Evolutionary conservation across 2,797 vertebrate species (phyloP).

Genomic region (Phrynocephalus forsythii): DNA sequence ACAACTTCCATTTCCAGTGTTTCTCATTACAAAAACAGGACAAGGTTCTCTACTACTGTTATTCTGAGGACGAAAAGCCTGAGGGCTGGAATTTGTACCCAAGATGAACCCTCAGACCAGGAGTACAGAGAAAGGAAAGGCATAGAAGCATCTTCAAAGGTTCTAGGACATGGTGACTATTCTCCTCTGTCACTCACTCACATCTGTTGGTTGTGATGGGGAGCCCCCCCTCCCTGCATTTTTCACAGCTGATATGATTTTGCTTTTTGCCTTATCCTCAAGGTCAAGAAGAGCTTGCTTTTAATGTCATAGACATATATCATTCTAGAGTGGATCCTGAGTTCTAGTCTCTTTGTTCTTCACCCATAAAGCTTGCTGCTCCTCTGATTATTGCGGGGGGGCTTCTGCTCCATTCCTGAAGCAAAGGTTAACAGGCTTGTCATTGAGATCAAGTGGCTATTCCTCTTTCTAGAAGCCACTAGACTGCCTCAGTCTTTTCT

Average conservation of each 20-base stretch:
- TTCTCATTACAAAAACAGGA: too few species aligned
- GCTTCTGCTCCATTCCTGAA: slow-evolving; percentile 23
- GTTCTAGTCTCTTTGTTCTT: slow-evolving; percentile 22
- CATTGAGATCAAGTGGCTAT: slow-evolving; percentile 19
- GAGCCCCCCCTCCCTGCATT: not conserved
- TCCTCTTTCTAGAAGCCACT: slow-evolving; percentile 20
- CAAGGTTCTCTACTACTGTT: too few species aligned
- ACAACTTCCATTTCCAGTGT: too few species aligned
- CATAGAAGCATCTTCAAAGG: not conserved
- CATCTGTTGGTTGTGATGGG: not conserved
- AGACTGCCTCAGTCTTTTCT: slow-evolving; percentile 11
- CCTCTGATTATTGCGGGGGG: not conserved
- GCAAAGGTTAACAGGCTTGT: slow-evolving; percentile 22
- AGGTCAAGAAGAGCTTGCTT: not conserved
- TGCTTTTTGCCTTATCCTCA: not conserved
- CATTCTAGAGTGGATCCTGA: not conserved
- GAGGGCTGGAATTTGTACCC: not conserved
- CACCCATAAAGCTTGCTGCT: not conserved
- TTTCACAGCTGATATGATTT: not conserved
- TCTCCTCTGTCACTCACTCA: not conserved
- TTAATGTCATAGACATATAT: not conserved
- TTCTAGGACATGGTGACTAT: too few species aligned
- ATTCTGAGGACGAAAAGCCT: not conserved
- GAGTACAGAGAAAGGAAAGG: not conserved
- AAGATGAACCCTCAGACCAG: not conserved